Evolutionary conservation across 2,888 invertebrate genomes (phyloP).

Genomic region (Tetragnatha montana): DNA sequence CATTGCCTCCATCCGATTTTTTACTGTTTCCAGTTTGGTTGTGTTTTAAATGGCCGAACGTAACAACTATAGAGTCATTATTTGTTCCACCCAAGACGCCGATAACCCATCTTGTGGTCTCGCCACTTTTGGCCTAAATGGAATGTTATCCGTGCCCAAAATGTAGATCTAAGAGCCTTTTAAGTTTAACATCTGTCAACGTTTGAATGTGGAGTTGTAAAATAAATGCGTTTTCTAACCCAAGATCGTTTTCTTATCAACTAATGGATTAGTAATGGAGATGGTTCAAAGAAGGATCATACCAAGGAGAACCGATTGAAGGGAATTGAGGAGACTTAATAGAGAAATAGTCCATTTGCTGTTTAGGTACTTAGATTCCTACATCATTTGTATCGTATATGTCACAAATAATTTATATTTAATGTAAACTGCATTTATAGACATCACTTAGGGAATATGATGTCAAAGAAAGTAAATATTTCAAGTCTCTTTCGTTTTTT

Average conservation of each 20-base stretch:
- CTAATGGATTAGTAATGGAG: background rate
- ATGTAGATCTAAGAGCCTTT: background rate
- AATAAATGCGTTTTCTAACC: background rate
- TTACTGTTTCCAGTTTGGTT: background rate
- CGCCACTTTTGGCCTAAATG: background rate
- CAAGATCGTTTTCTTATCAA: background rate
- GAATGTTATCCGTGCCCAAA: background rate
- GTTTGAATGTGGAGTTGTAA: background rate
- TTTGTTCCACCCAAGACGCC: background rate
- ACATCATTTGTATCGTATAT: background rate
- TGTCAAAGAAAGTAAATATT: too few relatives aligned
- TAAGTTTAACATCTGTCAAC: background rate
- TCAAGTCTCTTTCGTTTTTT: too few relatives aligned
- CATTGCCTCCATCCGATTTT: background rate
- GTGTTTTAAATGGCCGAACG: background rate
- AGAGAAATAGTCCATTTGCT: background rate
- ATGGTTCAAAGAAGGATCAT: background rate
- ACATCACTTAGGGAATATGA: too few relatives aligned
- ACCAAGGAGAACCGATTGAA: background rate
- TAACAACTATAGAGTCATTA: background rate
- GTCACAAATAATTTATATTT: background rate
- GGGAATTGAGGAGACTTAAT: background rate
- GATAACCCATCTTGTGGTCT: background rate
- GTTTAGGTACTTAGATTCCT: background rate
- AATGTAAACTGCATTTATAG: too few relatives aligned